Percentiles rank a stretch among this genome's conserved stretches.
These are phyloP conservation scores for Pseudopipra pipra DNA, from an alignment of 2,113 vertebrate genomes.

Conservation along the genomic window DNA sequence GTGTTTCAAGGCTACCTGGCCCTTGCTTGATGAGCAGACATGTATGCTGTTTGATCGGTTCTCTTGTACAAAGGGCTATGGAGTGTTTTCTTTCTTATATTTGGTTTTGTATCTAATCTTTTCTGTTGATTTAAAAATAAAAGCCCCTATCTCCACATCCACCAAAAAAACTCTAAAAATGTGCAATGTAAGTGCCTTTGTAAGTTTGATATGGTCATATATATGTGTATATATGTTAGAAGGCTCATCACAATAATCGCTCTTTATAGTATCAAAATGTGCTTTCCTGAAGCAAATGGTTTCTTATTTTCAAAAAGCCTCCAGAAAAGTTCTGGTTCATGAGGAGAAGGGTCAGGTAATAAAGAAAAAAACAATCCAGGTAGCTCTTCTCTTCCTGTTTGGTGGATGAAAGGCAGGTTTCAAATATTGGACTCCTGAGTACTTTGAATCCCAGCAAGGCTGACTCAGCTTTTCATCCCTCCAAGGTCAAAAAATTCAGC, in stretches of 20 bases:
- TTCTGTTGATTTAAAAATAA: conserved; percentile 35
- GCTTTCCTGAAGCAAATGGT: neutral
- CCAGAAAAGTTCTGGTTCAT: neutral
- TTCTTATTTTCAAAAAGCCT: neutral
- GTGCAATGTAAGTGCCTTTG: neutral
- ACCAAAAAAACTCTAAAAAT: neutral
- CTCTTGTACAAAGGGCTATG: neutral
- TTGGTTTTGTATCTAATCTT: neutral
- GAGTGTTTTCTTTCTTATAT: neutral
- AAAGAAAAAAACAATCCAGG: neutral
- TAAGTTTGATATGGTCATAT: neutral
- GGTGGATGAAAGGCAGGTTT: neutral
- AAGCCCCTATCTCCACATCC: neutral
- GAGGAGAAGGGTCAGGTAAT: neutral
- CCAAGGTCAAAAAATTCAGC: conserved; percentile 42
- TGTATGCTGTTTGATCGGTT: fast-evolving
- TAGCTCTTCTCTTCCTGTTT: neutral
- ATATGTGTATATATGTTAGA: neutral
- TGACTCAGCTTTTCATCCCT: conserved; percentile 55
- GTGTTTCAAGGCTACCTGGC: neutral
- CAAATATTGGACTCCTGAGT: neutral
- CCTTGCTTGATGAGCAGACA: neutral
- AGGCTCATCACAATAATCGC: neutral
- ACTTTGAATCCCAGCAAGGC: neutral
- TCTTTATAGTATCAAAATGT: neutral